Percentiles rank a stretch among this genome's conserved stretches.
These are phyloP conservation scores for Planiliza haematocheilus DNA, from an alignment of 2,113 vertebrate species.

Conservation along the genomic window DNA sequence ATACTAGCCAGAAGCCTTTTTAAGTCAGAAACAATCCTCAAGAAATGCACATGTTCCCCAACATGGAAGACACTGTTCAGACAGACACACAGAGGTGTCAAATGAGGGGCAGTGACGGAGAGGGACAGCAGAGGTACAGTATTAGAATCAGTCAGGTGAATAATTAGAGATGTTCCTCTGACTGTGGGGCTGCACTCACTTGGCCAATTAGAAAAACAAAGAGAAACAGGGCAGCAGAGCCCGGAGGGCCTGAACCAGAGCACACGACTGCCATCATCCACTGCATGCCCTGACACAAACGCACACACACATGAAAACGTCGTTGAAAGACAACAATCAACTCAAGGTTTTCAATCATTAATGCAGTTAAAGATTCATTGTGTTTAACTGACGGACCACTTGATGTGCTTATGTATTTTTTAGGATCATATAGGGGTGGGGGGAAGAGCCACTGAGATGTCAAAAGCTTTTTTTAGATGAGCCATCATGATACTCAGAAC, in stretches of 20 bases:
- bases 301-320: background rate
- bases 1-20: no score
- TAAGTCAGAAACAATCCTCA: no score
- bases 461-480: slow-evolving; percentile 1
- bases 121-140: slow-evolving; percentile 15
- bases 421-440: background rate
- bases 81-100: background rate
- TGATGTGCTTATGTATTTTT: no score
- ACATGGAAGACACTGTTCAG: background rate
- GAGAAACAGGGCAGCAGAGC: slow-evolving; percentile 69
- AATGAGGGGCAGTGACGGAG: background rate
- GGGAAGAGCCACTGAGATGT: no score
- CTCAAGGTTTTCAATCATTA: background rate
- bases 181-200: slow-evolving; percentile 48
- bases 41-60: background rate
- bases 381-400: no score
- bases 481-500: background rate
- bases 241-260: slow-evolving; percentile 53
- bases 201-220: slow-evolving; percentile 69
- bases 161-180: slow-evolving; percentile 39
- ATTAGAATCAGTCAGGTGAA: slow-evolving; percentile 53
- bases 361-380: no score
- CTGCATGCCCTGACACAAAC: slow-evolving; percentile 6
- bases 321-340: background rate
- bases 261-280: slow-evolving; percentile 3